Percentiles rank a stretch among this genome's conserved stretches.
These are phyloP conservation scores for Cinara cedri DNA, from an alignment of 2,888 invertebrate genomes.

Conservation along the genomic window DNA sequence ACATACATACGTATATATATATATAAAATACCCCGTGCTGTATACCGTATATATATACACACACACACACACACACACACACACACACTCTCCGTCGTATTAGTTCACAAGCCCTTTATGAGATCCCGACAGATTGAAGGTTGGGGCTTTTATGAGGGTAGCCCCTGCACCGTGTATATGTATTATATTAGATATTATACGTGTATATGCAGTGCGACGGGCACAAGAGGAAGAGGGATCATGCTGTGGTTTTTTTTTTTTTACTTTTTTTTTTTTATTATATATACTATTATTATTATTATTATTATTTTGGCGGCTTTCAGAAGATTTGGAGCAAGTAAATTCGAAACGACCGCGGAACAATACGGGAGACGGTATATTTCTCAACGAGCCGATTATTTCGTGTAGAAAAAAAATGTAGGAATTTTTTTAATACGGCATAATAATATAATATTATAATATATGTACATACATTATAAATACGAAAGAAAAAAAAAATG, in stretches of 20 bases:
- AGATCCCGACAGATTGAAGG: constrained; percentile 46
- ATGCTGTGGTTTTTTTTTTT: constrained; percentile 15
- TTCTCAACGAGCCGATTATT: constrained; percentile 22
- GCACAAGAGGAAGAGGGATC: constrained; percentile 37
- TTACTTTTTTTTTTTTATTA: constrained; percentile 25
- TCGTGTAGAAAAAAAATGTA: neutral
- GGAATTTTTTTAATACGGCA: neutral
- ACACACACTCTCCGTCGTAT: neutral
- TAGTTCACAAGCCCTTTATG: constrained; percentile 49
- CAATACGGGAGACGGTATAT: constrained; percentile 20
- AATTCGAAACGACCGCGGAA: constrained; percentile 26
- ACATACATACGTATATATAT: neutral
- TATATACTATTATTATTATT: constrained; percentile 27
- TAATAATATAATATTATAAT: neutral
- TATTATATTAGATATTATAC: no score
- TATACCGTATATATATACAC: neutral
- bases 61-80: neutral
- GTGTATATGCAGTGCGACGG: neutral
- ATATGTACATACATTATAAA: neutral
- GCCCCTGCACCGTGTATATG: neutral
- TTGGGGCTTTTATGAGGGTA: constrained; percentile 40
- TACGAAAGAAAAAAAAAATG: neutral
- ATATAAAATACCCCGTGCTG: constrained; percentile 7
- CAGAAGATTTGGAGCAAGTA: constrained; percentile 23
- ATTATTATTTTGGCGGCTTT: constrained; percentile 9